These are phyloP conservation scores for Rhinoderma darwinii DNA, from an alignment of 2,113 vertebrate genomes.

Conservation along the genomic window DNA sequence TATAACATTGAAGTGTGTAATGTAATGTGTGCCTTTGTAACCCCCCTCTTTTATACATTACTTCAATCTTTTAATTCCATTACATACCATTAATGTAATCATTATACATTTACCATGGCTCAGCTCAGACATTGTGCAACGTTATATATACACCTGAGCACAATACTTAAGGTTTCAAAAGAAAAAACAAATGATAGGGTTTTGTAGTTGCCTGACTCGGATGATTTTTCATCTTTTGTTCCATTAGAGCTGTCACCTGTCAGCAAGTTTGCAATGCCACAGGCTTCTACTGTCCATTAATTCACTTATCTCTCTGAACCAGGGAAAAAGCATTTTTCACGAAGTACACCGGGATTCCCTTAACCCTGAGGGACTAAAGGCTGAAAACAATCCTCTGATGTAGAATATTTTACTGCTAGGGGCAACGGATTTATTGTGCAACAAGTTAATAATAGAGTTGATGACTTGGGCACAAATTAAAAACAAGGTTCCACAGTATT, in stretches of 20 bases:
- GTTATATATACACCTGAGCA: not conserved
- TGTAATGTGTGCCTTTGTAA: not conserved
- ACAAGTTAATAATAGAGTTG: not conserved
- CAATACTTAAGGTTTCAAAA: not conserved
- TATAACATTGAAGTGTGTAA: no score
- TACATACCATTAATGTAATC: no score
- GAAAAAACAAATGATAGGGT: not conserved
- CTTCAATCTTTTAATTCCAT: no score
- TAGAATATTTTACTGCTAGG: not conserved
- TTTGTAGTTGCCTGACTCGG: constrained; percentile 18
- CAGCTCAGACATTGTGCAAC: not conserved
- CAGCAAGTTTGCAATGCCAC: constrained; percentile 41
- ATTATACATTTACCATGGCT: not conserved
- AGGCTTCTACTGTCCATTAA: constrained; percentile 44
- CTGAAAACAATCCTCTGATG: constrained; percentile 4
- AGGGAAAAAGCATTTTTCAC: constrained; percentile 45
- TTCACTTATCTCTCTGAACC: constrained; percentile 45
- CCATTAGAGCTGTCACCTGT: constrained; percentile 48
- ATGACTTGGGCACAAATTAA: not conserved
- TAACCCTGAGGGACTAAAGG: not conserved
- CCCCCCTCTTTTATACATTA: not conserved
- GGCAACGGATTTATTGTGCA: not conserved
- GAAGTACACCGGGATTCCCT: constrained; percentile 33
- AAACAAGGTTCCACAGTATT: not conserved
- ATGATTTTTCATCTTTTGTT: constrained; percentile 47